Percentiles rank a stretch among this genome's conserved stretches.
Conservation (phyloP, 2,888 invertebrate species). For the Lithodes maja region DNA sequence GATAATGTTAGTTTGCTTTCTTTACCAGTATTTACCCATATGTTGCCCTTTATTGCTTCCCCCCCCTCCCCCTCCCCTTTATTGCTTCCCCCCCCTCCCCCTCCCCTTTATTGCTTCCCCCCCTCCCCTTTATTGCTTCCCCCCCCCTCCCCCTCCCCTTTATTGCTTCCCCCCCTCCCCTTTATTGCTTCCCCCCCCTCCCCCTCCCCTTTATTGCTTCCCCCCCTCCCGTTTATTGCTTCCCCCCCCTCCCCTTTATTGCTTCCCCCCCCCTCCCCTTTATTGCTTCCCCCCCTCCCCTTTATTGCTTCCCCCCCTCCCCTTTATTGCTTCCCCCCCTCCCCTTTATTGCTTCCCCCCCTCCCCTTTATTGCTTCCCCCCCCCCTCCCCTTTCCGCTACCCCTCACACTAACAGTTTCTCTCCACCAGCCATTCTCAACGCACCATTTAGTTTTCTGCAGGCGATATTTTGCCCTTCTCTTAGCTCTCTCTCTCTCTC, state of each 20-base stretch:
- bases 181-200: not conserved
- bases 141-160: not conserved
- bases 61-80: not conserved
- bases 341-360: not conserved
- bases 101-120: not conserved
- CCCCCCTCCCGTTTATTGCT: not conserved
- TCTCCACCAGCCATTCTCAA: not conserved
- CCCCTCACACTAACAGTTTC: not conserved
- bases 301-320: not conserved
- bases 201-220: not conserved
- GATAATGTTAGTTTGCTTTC: too few relatives aligned
- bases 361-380: not conserved
- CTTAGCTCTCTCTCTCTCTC: not conserved
- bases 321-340: not conserved
- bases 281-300: not conserved
- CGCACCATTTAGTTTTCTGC: not conserved
- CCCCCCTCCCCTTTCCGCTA: too few relatives aligned
- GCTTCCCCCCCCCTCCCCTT: not conserved
- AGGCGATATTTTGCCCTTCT: not conserved
- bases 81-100: not conserved
- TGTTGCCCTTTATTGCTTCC: not conserved
- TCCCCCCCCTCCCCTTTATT: not conserved
- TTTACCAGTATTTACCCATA: not conserved
- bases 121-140: not conserved
- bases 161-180: not conserved